A percentile compares a stretch with the other conserved stretches of the same genome.
Evolutionary conservation across 2,113 vertebrate species (phyloP).

Genomic region (Herpetotheres cachinnans): DNA sequence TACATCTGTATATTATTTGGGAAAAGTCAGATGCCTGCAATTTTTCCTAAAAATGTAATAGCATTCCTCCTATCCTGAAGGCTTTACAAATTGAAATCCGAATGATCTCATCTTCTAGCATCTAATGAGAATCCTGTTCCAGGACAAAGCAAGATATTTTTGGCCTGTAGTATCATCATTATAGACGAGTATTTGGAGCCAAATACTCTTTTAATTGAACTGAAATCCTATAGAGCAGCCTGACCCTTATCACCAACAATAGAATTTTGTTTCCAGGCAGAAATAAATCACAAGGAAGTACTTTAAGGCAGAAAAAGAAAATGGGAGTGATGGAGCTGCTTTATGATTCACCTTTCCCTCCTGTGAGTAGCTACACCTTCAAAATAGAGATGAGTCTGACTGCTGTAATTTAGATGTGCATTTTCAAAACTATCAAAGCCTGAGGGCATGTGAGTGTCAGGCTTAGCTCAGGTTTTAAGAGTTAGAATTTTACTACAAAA

Average conservation of each 20-base stretch:
- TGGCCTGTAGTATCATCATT: background rate
- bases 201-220: background rate
- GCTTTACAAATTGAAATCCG: background rate
- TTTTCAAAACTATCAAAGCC: background rate
- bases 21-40: background rate
- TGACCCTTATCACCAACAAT: background rate
- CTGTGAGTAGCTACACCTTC: background rate
- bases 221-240: background rate
- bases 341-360: background rate
- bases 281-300: constrained; percentile 1
- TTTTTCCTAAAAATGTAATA: background rate
- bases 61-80: background rate
- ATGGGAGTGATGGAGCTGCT: background rate
- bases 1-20: background rate
- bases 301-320: background rate
- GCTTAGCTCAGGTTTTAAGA: background rate
- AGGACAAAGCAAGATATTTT: background rate
- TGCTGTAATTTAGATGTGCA: background rate
- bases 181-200: background rate
- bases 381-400: constrained; percentile 3
- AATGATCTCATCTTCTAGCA: background rate
- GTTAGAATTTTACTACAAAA: background rate
- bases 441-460: background rate
- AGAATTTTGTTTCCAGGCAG: background rate
- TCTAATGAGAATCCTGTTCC: background rate